These are phyloP conservation scores for Drosophila multiciliata DNA, from an alignment of 2,888 invertebrate genomes.

Conservation along the genomic window DNA sequence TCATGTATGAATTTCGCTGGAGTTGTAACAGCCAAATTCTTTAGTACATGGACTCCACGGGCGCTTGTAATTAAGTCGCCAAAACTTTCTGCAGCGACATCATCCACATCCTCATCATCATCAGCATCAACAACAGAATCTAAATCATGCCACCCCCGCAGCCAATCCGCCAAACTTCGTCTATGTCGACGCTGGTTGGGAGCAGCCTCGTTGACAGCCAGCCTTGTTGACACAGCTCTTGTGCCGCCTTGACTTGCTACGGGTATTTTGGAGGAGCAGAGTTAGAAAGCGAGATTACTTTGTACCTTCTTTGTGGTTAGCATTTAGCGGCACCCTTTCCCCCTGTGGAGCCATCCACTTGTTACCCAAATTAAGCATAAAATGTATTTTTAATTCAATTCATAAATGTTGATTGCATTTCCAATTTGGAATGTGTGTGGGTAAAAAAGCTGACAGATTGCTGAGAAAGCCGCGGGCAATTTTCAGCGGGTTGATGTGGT, in stretches of 20 bases:
- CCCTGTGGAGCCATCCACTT: constrained; percentile 15
- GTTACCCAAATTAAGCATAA: constrained; percentile 55
- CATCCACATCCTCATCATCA: constrained; percentile 28
- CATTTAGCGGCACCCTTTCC: background rate
- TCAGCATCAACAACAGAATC: constrained; percentile 19
- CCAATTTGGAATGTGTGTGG: constrained; percentile 29
- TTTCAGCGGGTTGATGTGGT: constrained; percentile 4
- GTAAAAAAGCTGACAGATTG: constrained; percentile 40
- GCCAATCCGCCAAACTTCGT: constrained; percentile 76
- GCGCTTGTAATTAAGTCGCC: constrained; percentile 81
- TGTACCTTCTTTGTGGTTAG: constrained; percentile 33
- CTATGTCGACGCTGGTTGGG: constrained; percentile 68
- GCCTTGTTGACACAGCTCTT: constrained; percentile 56
- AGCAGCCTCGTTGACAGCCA: constrained; percentile 46
- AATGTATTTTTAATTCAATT: constrained; percentile 71
- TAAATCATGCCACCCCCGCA: constrained; percentile 27
- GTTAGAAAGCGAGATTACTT: constrained; percentile 45
- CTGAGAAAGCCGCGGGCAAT: constrained; percentile 14
- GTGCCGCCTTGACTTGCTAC: constrained; percentile 52
- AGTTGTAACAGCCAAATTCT: constrained; percentile 49
- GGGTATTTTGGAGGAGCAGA: constrained; percentile 43
- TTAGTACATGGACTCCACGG: constrained; percentile 57
- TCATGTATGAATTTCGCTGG: constrained; percentile 40
- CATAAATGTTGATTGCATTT: constrained; percentile 34
- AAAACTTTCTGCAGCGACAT: constrained; percentile 68